These are phyloP conservation scores for Biston betularia DNA, from an alignment of 2,888 invertebrate genomes.

Conservation along the genomic window DNA sequence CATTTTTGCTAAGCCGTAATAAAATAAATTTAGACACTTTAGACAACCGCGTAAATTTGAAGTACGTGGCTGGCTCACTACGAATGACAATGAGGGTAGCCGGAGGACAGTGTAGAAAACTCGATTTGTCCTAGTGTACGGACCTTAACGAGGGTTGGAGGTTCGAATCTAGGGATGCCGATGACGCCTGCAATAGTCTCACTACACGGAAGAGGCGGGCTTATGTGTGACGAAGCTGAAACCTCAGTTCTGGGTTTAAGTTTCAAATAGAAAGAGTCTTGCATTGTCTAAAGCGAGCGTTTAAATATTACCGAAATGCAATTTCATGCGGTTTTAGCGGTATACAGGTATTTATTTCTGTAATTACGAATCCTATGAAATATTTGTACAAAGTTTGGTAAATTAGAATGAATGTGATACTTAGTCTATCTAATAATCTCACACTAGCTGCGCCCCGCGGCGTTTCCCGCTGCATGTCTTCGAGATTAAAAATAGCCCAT, in stretches of 20 bases:
- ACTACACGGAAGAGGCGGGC: constrained; percentile 76
- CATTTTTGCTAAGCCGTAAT: constrained; percentile 20
- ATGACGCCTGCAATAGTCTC: constrained; percentile 58
- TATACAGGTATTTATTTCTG: too few relatives aligned
- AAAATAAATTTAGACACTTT: constrained; percentile 28
- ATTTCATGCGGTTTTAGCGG: too few relatives aligned
- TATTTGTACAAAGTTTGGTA: too few relatives aligned
- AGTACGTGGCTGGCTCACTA: constrained; percentile 55
- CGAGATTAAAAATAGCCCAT: too few relatives aligned
- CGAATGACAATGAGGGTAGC: constrained; percentile 58
- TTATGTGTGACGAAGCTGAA: constrained; percentile 55
- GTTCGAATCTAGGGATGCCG: constrained; percentile 56
- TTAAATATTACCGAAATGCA: background rate
- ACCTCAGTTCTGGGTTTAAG: constrained; percentile 44
- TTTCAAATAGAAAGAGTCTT: constrained; percentile 10
- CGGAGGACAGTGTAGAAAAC: constrained; percentile 57
- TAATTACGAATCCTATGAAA: too few relatives aligned
- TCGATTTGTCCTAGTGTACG: constrained; percentile 69
- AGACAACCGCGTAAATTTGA: constrained; percentile 30
- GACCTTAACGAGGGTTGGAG: constrained; percentile 66
- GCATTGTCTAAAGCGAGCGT: background rate
- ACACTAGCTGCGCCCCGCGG: too few relatives aligned
- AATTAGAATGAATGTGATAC: too few relatives aligned
- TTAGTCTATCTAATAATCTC: too few relatives aligned
- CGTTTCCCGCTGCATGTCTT: too few relatives aligned